phyloP scores from a whole-genome alignment of 2,113 vertebrate genomes.

The Ceyx margarethae region DNA sequence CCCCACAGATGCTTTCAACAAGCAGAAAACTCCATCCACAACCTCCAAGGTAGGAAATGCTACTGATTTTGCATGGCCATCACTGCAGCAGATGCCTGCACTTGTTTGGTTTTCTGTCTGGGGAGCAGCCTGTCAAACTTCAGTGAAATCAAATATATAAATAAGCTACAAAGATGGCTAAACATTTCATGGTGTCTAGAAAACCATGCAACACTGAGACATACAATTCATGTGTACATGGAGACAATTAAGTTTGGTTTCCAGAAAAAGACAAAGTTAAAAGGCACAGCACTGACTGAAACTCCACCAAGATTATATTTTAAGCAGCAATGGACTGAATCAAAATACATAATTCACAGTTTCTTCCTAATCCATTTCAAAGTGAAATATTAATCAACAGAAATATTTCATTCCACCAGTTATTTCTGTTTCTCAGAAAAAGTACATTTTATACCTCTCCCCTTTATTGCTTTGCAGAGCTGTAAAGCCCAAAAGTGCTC shows the following conservation, averaged over 20 bases:
- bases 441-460: neutral
- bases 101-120: neutral
- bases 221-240: neutral
- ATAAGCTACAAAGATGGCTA: neutral
- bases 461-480: neutral
- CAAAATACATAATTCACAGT: slow-evolving; percentile 37
- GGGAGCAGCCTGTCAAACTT: neutral
- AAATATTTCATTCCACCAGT: slow-evolving; percentile 10
- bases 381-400: slow-evolving; percentile 57
- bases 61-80: neutral
- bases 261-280: neutral
- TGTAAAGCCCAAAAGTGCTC: neutral
- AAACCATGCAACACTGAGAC: neutral
- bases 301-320: slow-evolving; percentile 17
- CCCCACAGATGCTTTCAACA: neutral
- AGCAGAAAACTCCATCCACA: neutral
- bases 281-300: neutral
- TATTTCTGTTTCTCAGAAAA: slow-evolving; percentile 1
- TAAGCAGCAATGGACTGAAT: neutral
- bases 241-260: neutral
- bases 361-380: slow-evolving; percentile 52
- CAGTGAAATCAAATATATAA: neutral
- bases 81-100: accelerated
- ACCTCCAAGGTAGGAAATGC: neutral
- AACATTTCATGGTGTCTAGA: neutral